Conservation (phyloP, 2,797 vertebrate genomes). For the Loris lydekkerianus region DNA sequence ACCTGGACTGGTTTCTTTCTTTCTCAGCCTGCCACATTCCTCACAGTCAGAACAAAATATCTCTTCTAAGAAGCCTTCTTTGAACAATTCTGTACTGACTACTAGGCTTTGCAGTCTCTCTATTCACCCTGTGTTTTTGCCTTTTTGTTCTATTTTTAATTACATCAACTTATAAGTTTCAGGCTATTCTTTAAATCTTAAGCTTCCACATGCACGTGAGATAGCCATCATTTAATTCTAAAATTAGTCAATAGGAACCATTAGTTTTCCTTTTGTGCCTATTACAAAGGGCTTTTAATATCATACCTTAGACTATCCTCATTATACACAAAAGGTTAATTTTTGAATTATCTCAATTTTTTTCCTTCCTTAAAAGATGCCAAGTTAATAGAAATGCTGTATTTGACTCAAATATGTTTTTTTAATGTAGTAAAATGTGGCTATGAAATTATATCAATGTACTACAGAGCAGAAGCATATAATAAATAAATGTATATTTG, state of each 20-base stretch:
- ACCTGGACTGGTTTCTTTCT: neutral
- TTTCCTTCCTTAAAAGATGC: slow-evolving; percentile 64
- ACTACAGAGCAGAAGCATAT: neutral
- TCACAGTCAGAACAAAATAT: neutral
- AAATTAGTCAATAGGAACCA: neutral
- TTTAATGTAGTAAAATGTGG: slow-evolving; percentile 39
- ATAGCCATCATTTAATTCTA: slow-evolving; percentile 15
- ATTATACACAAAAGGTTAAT: slow-evolving; percentile 31
- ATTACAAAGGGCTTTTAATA: slow-evolving; percentile 36
- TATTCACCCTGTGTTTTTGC: neutral
- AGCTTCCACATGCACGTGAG: neutral
- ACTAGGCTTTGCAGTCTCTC: neutral
- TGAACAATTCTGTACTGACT: neutral
- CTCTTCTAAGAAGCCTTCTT: slow-evolving; percentile 5
- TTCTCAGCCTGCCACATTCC: neutral
- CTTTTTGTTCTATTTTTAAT: slow-evolving; percentile 28
- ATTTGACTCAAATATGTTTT: neutral
- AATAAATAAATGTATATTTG: slow-evolving; percentile 36
- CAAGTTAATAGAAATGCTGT: slow-evolving; percentile 48
- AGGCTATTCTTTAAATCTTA: neutral
- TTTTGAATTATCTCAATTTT: slow-evolving; percentile 56
- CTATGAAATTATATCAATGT: slow-evolving; percentile 28
- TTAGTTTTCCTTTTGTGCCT: slow-evolving; percentile 7
- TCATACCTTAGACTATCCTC: slow-evolving; percentile 16
- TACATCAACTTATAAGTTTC: neutral